Evolutionary conservation across 1,140 invertebrate species (phyloP).

Genomic region (Macrosteles quadrilineatus): DNA sequence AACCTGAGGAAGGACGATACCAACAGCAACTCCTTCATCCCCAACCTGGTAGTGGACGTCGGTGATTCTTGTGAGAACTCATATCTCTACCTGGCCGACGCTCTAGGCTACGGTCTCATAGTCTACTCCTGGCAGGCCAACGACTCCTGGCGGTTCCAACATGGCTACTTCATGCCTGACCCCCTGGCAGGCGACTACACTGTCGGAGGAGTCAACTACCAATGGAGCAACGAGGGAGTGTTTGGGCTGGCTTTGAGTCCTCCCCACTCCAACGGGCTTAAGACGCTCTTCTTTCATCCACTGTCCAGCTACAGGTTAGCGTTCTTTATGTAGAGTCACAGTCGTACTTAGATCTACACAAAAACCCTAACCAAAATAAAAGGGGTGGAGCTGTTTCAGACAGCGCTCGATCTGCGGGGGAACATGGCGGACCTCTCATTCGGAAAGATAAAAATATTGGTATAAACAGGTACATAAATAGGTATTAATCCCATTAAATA

Average conservation of each 20-base stretch:
- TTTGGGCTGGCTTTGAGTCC: constrained; percentile 75
- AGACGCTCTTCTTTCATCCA: constrained; percentile 74
- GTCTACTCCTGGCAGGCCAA: constrained; percentile 74
- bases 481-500: no score
- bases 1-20: constrained; percentile 69
- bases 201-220: constrained; percentile 75
- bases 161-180: constrained; percentile 77
- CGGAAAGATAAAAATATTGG: no score
- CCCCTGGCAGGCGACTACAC: constrained; percentile 75
- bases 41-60: constrained; percentile 77
- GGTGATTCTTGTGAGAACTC: constrained; percentile 73
- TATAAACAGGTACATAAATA: no score
- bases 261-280: constrained; percentile 61
- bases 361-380: no score
- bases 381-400: no score
- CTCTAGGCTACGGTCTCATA: constrained; percentile 77
- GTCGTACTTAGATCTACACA: no score
- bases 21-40: constrained; percentile 74
- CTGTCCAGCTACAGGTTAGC: constrained; percentile 63
- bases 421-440: no score
- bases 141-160: constrained; percentile 70
- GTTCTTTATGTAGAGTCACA: no score
- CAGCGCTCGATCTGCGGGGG: no score
- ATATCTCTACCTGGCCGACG: constrained; percentile 78
- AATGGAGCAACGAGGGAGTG: constrained; percentile 79